phyloP scores from a whole-genome alignment of 92 coral and sea anemone species.

The Paramuricea clavata region DNA sequence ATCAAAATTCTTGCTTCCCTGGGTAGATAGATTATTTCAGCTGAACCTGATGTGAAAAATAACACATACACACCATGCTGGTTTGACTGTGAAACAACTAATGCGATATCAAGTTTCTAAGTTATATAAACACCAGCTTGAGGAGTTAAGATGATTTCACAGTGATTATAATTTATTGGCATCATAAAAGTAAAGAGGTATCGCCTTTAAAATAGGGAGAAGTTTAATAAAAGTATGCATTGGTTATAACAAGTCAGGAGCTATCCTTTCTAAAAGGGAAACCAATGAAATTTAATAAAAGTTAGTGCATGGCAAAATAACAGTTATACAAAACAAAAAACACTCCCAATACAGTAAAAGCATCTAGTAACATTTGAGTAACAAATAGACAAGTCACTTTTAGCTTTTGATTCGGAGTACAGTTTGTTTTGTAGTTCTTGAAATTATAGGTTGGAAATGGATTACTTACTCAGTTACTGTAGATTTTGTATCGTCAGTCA shows the following conservation, averaged over 20 bases:
- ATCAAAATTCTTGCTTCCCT: not conserved
- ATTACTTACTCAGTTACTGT: conserved; percentile 80
- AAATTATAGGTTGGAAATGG: not conserved
- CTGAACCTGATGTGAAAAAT: not conserved
- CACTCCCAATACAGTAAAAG: too few relatives aligned
- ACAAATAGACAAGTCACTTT: too few relatives aligned
- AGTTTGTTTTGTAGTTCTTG: not conserved
- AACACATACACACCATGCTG: not conserved
- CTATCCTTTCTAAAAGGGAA: not conserved
- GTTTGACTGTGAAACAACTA: conserved; percentile 6
- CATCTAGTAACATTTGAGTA: not conserved
- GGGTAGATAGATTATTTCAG: not conserved
- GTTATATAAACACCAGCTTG: conserved; percentile 31
- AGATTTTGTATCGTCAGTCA: conserved; percentile 94
- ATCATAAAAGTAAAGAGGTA: not conserved
- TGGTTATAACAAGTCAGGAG: not conserved
- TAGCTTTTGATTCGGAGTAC: not conserved
- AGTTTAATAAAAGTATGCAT: not conserved
- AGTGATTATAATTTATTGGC: conserved; percentile 31
- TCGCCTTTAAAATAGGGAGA: not conserved
- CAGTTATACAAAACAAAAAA: too few relatives aligned
- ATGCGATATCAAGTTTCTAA: conserved; percentile 13
- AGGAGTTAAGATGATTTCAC: conserved; percentile 12
- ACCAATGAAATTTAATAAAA: not conserved
- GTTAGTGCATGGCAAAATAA: not conserved